Base-by-base conservation (phyloP, 2,888 invertebrate genomes). In the Blera fallax region DNA sequence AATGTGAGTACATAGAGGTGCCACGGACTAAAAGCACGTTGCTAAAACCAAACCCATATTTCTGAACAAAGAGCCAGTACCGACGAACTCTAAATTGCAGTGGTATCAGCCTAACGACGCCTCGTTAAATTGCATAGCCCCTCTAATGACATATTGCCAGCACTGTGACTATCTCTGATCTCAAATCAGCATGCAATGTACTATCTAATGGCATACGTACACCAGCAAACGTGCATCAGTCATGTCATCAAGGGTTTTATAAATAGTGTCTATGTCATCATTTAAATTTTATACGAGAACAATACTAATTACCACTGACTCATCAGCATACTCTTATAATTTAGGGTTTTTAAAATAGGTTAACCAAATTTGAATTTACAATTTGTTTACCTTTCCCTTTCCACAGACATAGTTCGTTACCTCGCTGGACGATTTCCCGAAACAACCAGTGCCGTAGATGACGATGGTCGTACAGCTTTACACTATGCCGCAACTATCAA, bases 401-500 rank as follows among this genome's bases (percentile, higher is more conserved):
- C 58, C 76, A 2, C 58, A 92, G 92, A 91, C 72, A 91, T 93
- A 76, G 90, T 92, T 40, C 93, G 94, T 27, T 95, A 95, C 90
- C 93, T 96, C 81, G 95, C 95, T 2, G 95, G 95, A 62, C 93
- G 97, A 89, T 98, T 98, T 93, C 97, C 98, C 11, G 97, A 98
- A 93, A 97, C 98, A 11, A 93, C 97, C 58, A 95, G 95, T 85
- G 95, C 95, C 69, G 94, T 95, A 58, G 97, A 97, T 92, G 94
- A 95, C 88, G 95, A 96, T 91, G 96, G 96, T 54, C 93, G 97
- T 88, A 97, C 97, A n/a, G 95, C 98, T 0, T 93, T 98, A 87
- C 98, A 98, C 92, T 98, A 97, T 90, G 97, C 97, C 1, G 96
- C 97, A 2, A 95, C 95, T 10, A 92, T 97, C 77, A 95, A 95